Evolutionary conservation across 2,113 vertebrate genomes (phyloP), one percentile per base, ranked within the genome.

Genomic region (Notechis scutatus): DNA sequence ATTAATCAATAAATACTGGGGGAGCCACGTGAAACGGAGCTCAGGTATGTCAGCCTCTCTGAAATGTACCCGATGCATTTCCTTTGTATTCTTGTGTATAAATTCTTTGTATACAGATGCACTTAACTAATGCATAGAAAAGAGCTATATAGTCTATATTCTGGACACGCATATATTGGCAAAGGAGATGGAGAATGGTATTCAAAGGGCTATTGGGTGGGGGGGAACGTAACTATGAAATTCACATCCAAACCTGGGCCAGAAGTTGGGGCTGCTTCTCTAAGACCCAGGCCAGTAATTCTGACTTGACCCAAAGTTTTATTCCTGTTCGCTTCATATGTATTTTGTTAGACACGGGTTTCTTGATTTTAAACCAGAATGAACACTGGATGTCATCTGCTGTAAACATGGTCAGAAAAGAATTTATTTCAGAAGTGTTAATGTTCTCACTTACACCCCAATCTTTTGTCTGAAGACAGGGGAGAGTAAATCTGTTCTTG

Each of bases 41-140:
- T 97, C 97, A 97, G 97, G 97, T 97, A 97, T 54, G 93, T 94
- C 95, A 91, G 91, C 94, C 95, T 93, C 94, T 95, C 95, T 95
- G 94, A 94, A 94, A 95, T 94, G 96, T 93, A 94, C 95, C 96
- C 94, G 74, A 94, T 93, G 91, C 95, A 64, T 95, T 96, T 94
- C 93, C 95, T 95, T 95, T 96, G 89, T 94, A 95, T 85, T 94
- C 89, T 93, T 94, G 94, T 96, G 95, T 96, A 96, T 94, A 96
- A 85, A 90, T 47, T 95, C 96, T 94, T 93, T 95, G 94, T 94
- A 93, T 94, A 95, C 94, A 94, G 93, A 94, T 92, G 93, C 96
- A 95, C 94, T 92, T 95, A 93, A 94, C 87, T 45, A 5, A 88
- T 93, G n/a, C 92, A 55, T 91, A 91, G 89, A 93, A 45, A 93